Conservation (phyloP, 1,140 invertebrate genomes). For the Diachasma alloeum region DNA sequence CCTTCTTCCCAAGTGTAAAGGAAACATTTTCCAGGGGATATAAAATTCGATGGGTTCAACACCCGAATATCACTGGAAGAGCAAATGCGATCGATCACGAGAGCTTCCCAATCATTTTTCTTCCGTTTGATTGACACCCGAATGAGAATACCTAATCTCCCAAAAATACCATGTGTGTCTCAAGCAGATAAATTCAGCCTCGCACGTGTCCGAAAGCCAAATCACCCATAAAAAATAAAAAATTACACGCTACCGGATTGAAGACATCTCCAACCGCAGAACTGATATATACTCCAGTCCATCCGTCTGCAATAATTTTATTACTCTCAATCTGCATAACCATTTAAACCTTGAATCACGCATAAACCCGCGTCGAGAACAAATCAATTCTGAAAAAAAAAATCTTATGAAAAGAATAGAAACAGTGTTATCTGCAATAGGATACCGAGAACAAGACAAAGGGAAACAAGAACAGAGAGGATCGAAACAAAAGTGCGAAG, state of each 20-base stretch:
- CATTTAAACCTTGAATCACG: constrained; percentile 48
- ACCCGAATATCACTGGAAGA: constrained; percentile 4
- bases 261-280: not conserved
- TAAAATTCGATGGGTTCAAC: constrained; percentile 9
- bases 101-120: not conserved
- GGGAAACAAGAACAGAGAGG: not conserved
- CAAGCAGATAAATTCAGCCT: not conserved
- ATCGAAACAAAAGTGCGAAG: constrained; percentile 47
- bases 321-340: constrained; percentile 54
- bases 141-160: not conserved
- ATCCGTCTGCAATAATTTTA: constrained; percentile 33
- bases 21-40: not conserved
- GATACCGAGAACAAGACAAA: not conserved
- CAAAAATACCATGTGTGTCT: not conserved
- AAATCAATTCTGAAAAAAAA: not conserved
- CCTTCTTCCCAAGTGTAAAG: not conserved
- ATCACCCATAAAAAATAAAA: not conserved
- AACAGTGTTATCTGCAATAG: constrained; percentile 6
- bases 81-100: constrained; percentile 26
- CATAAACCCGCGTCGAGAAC: constrained; percentile 43
- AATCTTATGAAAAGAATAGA: constrained; percentile 12
- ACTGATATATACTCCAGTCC: constrained; percentile 32
- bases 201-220: constrained; percentile 1
- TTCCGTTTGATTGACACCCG: constrained; percentile 16
- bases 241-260: constrained; percentile 1